These are phyloP conservation scores for Diarsia dahlii DNA, from an alignment of 2,888 invertebrate species.

Conservation along the genomic window DNA sequence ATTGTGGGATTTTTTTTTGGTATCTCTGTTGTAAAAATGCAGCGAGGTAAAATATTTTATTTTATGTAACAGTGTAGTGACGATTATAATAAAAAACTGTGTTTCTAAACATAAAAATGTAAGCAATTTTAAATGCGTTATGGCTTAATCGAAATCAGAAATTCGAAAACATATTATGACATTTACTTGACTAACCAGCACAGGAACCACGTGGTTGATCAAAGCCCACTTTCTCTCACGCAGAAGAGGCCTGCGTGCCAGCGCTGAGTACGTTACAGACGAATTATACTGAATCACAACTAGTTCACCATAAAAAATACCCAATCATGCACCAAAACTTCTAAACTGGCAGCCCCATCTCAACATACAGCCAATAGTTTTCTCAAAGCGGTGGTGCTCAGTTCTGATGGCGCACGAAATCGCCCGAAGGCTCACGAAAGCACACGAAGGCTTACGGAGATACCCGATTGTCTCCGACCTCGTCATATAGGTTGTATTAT, in stretches of 20 bases:
- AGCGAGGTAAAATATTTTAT: background rate
- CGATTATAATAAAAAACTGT: background rate
- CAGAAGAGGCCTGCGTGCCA: background rate
- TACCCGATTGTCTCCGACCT: constrained; percentile 30
- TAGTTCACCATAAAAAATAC: constrained; percentile 11
- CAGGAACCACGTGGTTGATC: background rate
- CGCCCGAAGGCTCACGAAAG: constrained; percentile 53
- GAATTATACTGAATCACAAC: background rate
- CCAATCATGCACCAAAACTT: constrained; percentile 7
- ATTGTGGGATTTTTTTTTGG: constrained; percentile 12
- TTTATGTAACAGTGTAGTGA: background rate
- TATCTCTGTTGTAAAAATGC: background rate
- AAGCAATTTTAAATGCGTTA: background rate
- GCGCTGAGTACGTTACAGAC: background rate
- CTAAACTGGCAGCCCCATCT: constrained; percentile 35
- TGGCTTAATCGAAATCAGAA: background rate
- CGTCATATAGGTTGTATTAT: constrained; percentile 12
- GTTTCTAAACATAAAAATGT: background rate
- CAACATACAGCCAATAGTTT: constrained; percentile 51
- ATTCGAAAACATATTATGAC: background rate
- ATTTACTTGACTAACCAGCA: background rate
- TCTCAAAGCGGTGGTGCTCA: constrained; percentile 48
- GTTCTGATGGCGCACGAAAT: constrained; percentile 63
- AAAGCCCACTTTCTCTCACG: background rate
- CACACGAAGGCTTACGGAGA: constrained; percentile 44